Conservation (phyloP, 2,113 vertebrate species). For the Mystacornis crossleyi region DNA sequence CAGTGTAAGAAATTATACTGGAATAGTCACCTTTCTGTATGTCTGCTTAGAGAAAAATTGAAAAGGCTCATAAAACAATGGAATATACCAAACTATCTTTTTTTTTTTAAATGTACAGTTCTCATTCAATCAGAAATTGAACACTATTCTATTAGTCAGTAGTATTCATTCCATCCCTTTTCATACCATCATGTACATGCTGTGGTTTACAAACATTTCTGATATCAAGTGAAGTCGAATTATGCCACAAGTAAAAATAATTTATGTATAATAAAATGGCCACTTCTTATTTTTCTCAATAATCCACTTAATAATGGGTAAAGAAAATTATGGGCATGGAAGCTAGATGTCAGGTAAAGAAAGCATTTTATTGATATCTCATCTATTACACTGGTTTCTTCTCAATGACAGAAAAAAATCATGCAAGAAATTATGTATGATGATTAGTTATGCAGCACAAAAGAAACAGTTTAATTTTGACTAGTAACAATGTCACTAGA, state of each 20-base stretch:
- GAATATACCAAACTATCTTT: not conserved
- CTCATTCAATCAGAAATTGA: not conserved
- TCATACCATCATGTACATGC: not conserved
- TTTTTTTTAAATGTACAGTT: not conserved
- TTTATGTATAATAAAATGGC: not conserved
- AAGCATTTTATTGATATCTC: not conserved
- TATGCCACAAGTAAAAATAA: not conserved
- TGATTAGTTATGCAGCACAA: not conserved
- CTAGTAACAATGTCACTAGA: not conserved
- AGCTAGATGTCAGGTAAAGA: not conserved
- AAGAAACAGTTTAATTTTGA: not conserved
- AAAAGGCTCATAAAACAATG: not conserved
- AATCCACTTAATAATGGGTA: not conserved
- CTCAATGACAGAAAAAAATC: not conserved
- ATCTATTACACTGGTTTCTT: not conserved
- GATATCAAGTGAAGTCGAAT: not conserved
- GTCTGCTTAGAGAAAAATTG: not conserved
- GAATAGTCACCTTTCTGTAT: not conserved
- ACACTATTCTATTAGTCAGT: not conserved
- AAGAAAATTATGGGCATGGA: not conserved
- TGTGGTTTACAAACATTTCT: not conserved
- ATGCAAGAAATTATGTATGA: not conserved
- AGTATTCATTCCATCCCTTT: not conserved
- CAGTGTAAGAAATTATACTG: not conserved
- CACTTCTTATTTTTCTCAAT: not conserved